Percentiles rank a stretch among this genome's conserved stretches.
Conservation (phyloP, 2,113 vertebrate genomes). For the Crotalus viridis region DNA sequence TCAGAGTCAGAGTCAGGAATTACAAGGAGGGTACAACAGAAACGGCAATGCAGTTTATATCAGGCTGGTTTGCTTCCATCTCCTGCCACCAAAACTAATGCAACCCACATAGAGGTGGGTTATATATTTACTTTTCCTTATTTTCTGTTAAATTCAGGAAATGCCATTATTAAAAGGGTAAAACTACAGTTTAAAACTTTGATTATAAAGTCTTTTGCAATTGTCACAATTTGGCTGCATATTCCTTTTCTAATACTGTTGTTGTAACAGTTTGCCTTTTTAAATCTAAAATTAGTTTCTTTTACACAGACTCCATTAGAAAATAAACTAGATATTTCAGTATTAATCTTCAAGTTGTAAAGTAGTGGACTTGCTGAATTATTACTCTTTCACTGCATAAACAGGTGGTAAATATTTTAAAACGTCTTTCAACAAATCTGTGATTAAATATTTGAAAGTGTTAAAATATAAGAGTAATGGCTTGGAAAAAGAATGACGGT, state of each 20-base stretch:
- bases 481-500: background rate
- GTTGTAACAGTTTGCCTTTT: background rate
- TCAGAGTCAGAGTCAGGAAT: constrained; percentile 69
- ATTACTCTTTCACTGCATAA: background rate
- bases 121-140: constrained; percentile 1
- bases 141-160: background rate
- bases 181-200: background rate
- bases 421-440: background rate
- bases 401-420: background rate
- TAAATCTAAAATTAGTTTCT: background rate
- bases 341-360: background rate
- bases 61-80: constrained; percentile 51
- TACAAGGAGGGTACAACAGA: constrained; percentile 75
- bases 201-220: background rate
- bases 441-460: background rate
- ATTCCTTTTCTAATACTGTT: background rate
- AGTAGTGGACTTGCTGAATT: background rate
- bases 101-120: constrained; percentile 74
- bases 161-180: background rate
- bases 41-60: constrained; percentile 64
- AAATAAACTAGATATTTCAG: background rate
- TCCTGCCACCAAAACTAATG: constrained; percentile 71
- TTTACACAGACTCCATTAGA: background rate
- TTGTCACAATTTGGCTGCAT: background rate
- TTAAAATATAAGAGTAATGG: background rate